Evolutionary conservation across 1,140 invertebrate genomes (phyloP).

Genomic region (Venturia canescens): DNA sequence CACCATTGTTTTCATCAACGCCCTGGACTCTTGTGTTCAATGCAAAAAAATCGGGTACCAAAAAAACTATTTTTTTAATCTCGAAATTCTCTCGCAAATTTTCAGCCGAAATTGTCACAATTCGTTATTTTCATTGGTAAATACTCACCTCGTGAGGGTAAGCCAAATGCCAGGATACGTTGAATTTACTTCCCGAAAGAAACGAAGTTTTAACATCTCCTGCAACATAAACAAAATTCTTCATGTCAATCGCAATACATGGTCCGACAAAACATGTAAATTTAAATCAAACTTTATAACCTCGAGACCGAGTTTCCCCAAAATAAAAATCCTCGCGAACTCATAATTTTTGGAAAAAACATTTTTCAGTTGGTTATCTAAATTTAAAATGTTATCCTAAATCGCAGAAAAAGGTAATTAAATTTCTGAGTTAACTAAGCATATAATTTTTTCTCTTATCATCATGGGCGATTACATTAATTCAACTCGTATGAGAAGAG

Average conservation of each 20-base stretch:
- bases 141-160: constrained; percentile 93
- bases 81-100: not conserved
- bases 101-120: too few relatives aligned
- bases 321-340: not conserved
- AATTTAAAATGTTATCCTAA: not conserved
- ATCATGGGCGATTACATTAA: not conserved
- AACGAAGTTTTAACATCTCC: constrained; percentile 89
- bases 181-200: constrained; percentile 88
- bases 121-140: constrained; percentile 5
- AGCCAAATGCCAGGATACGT: constrained; percentile 95
- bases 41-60: too few relatives aligned
- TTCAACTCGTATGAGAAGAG: not conserved
- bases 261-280: not conserved
- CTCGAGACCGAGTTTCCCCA: not conserved
- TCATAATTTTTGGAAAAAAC: not conserved
- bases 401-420: not conserved
- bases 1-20: too few relatives aligned
- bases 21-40: too few relatives aligned
- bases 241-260: constrained; percentile 50
- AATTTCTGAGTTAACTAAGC: constrained; percentile 17
- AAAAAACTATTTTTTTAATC: too few relatives aligned
- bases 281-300: too few relatives aligned
- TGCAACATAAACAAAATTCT: constrained; percentile 75
- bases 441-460: not conserved
- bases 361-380: not conserved